phyloP scores from a whole-genome alignment of 2,113 vertebrate species.

The Felis catus region F.catus_Fca126_mat1.0 CM031412.1:136581501-136582000 shows the following conservation, averaged over 20 bases:
- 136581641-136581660: not conserved
- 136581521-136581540: not conserved
- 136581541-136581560: not conserved
- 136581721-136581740: constrained; percentile 14
- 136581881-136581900: not conserved
- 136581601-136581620: not conserved
- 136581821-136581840: not conserved
- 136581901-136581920: not conserved
- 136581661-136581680: not conserved
- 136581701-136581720: constrained; percentile 1
- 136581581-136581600: not conserved
- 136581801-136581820: constrained; percentile 26
- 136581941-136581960: not conserved
- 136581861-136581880: constrained; percentile 20
- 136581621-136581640: not conserved
- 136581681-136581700: constrained; percentile 21
- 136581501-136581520: not conserved
- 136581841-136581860: not conserved
- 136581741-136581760: constrained; percentile 12
- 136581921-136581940: not conserved
- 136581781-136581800: not conserved
- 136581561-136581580: not conserved
- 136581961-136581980: not conserved
- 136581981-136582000: not conserved
- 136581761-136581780: not conserved